These are phyloP conservation scores for Cephus pulcher DNA, from an alignment of 2,888 invertebrate genomes.

Conservation along the genomic window DNA sequence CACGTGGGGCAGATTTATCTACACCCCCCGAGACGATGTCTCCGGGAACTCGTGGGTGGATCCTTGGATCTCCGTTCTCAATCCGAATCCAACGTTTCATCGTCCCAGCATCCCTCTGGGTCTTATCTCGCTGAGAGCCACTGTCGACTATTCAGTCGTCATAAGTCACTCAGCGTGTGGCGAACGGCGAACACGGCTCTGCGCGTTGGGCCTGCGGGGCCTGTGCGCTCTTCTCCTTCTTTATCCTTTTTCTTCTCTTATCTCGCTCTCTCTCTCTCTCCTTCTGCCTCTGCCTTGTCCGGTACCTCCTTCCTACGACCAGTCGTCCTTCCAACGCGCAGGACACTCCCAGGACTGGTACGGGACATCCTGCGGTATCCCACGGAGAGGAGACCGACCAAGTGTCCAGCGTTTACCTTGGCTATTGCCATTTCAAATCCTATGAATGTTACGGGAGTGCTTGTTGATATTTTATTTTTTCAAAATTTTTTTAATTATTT, in stretches of 20 bases:
- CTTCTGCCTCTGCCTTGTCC: slow-evolving; percentile 15
- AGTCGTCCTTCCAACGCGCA: background rate
- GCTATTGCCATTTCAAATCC: background rate
- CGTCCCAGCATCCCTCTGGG: background rate
- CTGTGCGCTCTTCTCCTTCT: slow-evolving; percentile 31
- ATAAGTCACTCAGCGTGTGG: slow-evolving; percentile 65
- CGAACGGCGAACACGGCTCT: slow-evolving; percentile 51
- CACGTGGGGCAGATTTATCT: background rate
- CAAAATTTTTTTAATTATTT: background rate
- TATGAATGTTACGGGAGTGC: background rate
- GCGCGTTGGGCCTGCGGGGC: slow-evolving; percentile 40
- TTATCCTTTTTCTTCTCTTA: slow-evolving; percentile 20
- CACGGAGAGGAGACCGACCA: background rate
- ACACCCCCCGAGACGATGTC: background rate
- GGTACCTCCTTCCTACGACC: background rate
- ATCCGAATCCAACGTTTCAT: background rate
- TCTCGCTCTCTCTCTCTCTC: slow-evolving; percentile 21
- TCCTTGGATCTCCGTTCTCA: background rate
- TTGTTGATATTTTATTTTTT: background rate
- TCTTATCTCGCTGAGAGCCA: slow-evolving; percentile 46
- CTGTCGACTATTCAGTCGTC: slow-evolving; percentile 53
- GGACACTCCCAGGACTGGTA: background rate
- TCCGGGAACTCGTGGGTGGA: background rate
- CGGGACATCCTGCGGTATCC: background rate
- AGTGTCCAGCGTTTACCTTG: background rate